Conservation (phyloP, 2,888 invertebrate genomes). For the Antheraea yamamai region DNA sequence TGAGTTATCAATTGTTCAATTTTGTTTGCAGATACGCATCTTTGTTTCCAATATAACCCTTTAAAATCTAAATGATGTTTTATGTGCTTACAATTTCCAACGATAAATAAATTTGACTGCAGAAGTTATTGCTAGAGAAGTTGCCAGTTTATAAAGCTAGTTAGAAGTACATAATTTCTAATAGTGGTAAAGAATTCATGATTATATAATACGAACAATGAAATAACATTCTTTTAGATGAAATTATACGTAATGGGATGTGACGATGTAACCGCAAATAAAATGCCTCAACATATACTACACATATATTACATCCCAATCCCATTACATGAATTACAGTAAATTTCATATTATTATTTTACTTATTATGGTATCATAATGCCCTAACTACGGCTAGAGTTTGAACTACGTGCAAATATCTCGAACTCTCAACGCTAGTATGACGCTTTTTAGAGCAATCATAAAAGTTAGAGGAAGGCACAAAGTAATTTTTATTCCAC, state of each 20-base stretch:
- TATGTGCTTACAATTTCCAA: background rate
- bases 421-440: slow-evolving; percentile 18
- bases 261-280: no score
- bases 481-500: slow-evolving; percentile 47
- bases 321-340: background rate
- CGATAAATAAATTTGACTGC: background rate
- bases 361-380: background rate
- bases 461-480: slow-evolving; percentile 31
- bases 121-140: background rate
- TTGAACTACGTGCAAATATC: slow-evolving; percentile 4
- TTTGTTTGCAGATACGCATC: background rate
- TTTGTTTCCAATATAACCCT: background rate
- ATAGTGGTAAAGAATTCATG: background rate
- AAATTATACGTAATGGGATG: no score
- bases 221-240: background rate
- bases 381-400: background rate
- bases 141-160: background rate
- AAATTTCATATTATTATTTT: background rate
- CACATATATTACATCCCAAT: background rate
- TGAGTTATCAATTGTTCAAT: slow-evolving; percentile 8
- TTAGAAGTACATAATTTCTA: background rate
- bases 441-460: slow-evolving; percentile 25
- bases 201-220: background rate
- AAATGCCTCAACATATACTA: background rate
- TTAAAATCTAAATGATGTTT: background rate